Conservation (phyloP, 2,797 vertebrate genomes). For the Coregonus ussuriensis region DNA sequence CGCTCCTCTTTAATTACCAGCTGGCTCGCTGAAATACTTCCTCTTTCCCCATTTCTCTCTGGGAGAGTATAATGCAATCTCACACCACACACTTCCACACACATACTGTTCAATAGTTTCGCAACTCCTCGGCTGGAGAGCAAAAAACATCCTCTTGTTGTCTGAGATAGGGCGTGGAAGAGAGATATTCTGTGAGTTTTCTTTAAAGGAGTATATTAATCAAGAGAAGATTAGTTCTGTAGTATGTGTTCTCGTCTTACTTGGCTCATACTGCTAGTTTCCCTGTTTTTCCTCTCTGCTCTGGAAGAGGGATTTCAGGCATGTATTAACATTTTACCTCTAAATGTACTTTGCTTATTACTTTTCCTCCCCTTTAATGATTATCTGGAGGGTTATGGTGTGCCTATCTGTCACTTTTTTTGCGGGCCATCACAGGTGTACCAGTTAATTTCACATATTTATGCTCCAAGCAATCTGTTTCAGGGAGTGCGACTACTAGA, state of each 20-base stretch:
- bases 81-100: slow-evolving; percentile 48
- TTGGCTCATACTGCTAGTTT: slow-evolving; percentile 1
- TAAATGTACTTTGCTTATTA: slow-evolving; percentile 24
- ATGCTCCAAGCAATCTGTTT: slow-evolving; percentile 15
- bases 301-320: too few relatives aligned
- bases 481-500: slow-evolving; percentile 18
- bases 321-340: too few relatives aligned
- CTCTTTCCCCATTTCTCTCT: slow-evolving; percentile 37
- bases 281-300: too few relatives aligned
- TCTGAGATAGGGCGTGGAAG: too few relatives aligned
- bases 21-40: slow-evolving; percentile 60
- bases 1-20: slow-evolving; percentile 80
- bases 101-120: not conserved
- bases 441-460: slow-evolving; percentile 49
- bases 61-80: slow-evolving; percentile 53
- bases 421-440: slow-evolving; percentile 20
- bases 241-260: not conserved
- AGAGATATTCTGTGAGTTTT: too few relatives aligned
- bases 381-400: too few relatives aligned
- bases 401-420: too few relatives aligned
- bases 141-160: not conserved
- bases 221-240: too few relatives aligned
- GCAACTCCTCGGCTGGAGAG: not conserved
- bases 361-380: slow-evolving; percentile 8
- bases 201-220: not conserved